Evolutionary conservation across 2,113 vertebrate genomes (phyloP).

Genomic region (Argyrosomus japonicus): DNA sequence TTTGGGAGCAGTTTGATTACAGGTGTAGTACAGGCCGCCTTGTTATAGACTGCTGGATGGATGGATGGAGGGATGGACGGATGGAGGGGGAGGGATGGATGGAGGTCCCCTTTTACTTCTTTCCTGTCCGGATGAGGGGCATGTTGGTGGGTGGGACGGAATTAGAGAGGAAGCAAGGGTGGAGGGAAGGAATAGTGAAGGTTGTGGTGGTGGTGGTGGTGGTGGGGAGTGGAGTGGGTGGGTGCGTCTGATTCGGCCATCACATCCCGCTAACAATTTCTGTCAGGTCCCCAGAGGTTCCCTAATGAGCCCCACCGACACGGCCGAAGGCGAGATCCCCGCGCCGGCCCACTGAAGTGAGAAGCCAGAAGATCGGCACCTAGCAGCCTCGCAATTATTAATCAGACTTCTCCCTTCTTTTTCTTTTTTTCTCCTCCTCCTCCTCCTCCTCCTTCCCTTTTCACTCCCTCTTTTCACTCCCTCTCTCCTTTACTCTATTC

Average conservation of each 20-base stretch:
- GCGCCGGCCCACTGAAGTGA: conserved; percentile 92
- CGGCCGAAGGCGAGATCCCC: conserved; percentile 92
- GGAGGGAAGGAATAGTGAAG: not conserved
- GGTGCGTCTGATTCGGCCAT: conserved; percentile 87
- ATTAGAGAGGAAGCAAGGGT: conserved; percentile 53
- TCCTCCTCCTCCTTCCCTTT: conserved; percentile 22
- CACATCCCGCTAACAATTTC: conserved; percentile 94
- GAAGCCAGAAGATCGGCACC: conserved; percentile 91
- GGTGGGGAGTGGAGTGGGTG: not conserved
- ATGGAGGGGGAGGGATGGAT: not conserved
- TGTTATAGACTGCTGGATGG: conserved; percentile 80
- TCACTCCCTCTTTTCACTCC: conserved; percentile 33
- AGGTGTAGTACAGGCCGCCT: conserved; percentile 86
- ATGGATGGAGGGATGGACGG: not conserved
- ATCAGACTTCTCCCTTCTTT: conserved; percentile 82
- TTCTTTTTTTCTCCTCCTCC: conserved; percentile 3
- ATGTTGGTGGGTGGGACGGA: conserved; percentile 52
- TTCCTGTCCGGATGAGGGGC: conserved; percentile 62
- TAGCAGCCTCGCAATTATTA: conserved; percentile 94
- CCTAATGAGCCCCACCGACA: conserved; percentile 97
- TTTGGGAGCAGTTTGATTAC: conserved; percentile 87
- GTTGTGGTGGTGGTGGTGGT: too few relatives aligned
- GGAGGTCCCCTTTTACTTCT: conserved; percentile 22
- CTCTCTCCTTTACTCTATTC: conserved; percentile 83
- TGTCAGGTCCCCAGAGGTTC: conserved; percentile 90